These are phyloP conservation scores for Tetramorium parvispinum DNA, from an alignment of 1,140 invertebrate genomes.

Conservation along the genomic window DNA sequence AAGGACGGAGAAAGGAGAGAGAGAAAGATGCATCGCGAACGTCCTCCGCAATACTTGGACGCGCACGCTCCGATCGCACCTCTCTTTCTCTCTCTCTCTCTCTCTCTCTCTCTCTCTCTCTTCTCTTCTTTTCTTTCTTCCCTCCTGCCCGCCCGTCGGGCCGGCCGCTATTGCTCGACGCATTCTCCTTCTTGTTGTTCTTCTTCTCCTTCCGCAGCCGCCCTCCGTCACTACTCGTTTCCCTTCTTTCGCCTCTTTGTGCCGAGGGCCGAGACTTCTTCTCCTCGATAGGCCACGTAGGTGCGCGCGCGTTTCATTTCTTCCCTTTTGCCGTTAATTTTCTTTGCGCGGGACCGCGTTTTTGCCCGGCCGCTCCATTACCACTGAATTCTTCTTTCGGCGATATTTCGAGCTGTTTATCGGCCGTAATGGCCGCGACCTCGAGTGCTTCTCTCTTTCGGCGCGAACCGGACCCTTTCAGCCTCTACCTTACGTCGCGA, in stretches of 20 bases:
- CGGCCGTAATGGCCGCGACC: constrained; percentile 60
- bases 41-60: constrained; percentile 59
- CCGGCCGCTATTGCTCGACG: constrained; percentile 56
- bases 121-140: constrained; percentile 17
- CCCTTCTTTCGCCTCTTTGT: constrained; percentile 57
- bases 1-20: constrained; percentile 41
- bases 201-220: constrained; percentile 58
- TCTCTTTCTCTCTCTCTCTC: constrained; percentile 51
- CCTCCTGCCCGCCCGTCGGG: constrained; percentile 30
- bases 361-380: constrained; percentile 61
- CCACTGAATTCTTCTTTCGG: constrained; percentile 64
- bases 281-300: constrained; percentile 68
- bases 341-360: constrained; percentile 57
- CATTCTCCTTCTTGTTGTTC: constrained; percentile 50
- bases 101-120: constrained; percentile 21
- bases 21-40: constrained; percentile 50
- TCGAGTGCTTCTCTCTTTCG: constrained; percentile 46
- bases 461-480: constrained; percentile 27
- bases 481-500: constrained; percentile 10
- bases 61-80: constrained; percentile 71
- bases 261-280: constrained; percentile 46
- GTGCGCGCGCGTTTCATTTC: constrained; percentile 54
- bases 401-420: constrained; percentile 64
- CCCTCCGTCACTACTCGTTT: constrained; percentile 63
- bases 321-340: constrained; percentile 68